A percentile compares a stretch with the other conserved stretches of the same genome.
phyloP scores from a whole-genome alignment of 2,113 vertebrate species.

The Eulemur macaco region DNA sequence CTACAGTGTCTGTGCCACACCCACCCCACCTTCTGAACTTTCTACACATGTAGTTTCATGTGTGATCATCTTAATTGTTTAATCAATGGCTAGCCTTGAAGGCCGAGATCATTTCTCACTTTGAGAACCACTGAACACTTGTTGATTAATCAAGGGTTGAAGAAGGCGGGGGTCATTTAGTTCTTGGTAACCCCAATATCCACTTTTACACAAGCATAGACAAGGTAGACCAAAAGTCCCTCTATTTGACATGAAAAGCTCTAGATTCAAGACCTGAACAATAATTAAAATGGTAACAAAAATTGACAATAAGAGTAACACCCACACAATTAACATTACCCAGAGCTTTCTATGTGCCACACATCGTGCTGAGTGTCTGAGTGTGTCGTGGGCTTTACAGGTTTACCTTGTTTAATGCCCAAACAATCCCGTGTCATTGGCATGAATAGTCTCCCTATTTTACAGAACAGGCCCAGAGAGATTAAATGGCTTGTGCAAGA shows the following conservation, averaged over 20 bases:
- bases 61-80: background rate
- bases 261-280: background rate
- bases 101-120: background rate
- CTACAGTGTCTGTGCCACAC: background rate
- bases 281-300: background rate
- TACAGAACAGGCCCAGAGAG: background rate
- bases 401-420: background rate
- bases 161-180: background rate
- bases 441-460: background rate
- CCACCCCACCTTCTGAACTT: background rate
- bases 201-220: background rate
- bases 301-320: background rate
- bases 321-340: background rate
- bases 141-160: background rate
- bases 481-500: background rate
- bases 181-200: background rate
- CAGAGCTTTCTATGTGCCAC: background rate
- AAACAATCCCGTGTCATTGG: background rate
- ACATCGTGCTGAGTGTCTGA: background rate
- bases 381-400: background rate
- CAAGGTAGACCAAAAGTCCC: background rate
- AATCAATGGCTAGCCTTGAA: background rate
- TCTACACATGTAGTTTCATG: background rate
- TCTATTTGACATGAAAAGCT: background rate
- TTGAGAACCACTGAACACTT: background rate